Evolutionary conservation across 2,797 vertebrate genomes (phyloP), one percentile per base, ranked within the genome.

Genomic region (Knipowitschia caucasica): DNA sequence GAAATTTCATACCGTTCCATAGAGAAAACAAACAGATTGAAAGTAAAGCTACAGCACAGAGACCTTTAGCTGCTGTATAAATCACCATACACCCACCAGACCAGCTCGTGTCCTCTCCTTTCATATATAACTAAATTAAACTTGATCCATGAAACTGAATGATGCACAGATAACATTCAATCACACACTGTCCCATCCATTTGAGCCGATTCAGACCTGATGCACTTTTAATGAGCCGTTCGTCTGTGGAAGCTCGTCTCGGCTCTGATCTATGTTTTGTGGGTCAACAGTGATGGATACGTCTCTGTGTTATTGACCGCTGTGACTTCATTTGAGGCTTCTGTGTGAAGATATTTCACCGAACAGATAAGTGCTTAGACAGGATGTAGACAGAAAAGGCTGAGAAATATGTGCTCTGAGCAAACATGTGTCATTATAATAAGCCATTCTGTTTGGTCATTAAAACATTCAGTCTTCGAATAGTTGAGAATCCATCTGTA

Each of bases 151-250:
- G n/a, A 45, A 7, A 43, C 23, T 27, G 24, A 44, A 45, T 45
- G 43, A 10, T 17, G n/a, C 5, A 27, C 25, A 10, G n/a, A 4
- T 27, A 45, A 45, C 8, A 11, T 17, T 45, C 43, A 29, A 17
- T 45, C 43, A 45, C 6, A 27, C 43, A 44, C 21, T 17, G 43
- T 27, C 43, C n/a, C 43, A 18, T 45, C 25, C 43, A 45, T 45
- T 45, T 45, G 3, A 45, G 27, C 43, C 17, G 42, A 45, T 45
- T 45, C 25, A 7, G 15, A 17, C 43, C 15, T 17, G 43, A 45
- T 27, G n/a, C 24, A 45, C 43, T 45, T 45, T 45, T 45, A 45
- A 45, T 24, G 39, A 42, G 39, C 4, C 11, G 38, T 26, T 23
- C 11, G 40, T 25, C 14, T n/a, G 25, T 15, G 25, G 7, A 26